Evolutionary conservation across 2,113 vertebrate species (phyloP), one percentile per base, ranked within the genome.

Genomic region (Sapajus apella): DNA sequence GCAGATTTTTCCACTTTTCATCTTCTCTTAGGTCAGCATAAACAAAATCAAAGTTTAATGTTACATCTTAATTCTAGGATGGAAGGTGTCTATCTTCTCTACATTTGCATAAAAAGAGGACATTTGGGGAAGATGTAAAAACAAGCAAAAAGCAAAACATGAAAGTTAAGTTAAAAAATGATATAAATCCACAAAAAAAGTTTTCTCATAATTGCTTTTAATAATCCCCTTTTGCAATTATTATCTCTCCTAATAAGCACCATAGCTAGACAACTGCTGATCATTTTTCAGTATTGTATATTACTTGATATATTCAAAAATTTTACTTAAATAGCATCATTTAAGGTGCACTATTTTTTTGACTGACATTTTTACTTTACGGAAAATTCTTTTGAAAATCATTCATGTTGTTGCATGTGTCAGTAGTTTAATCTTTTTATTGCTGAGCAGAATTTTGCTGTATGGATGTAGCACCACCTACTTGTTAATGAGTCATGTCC

Each of bases 1-100:
- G 40, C 11, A 90, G 8, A 40, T 80, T 47, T 70, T 64, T 37
- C 30, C 2, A 79, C 6, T 84, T 79, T 25, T 23, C 75, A 5
- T 50, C 47, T 68, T 58, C 27, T 58, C 11, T 58, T 45, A 45
- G 10, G 9, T 23, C 25, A 43, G 9, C 30, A 68, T 66, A 17
- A 91, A 91, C 40, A 82, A 92, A 92, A 77, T 55, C 35, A 61
- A n/a, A 64, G 25, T 58, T 68, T 66, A 91, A 27, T 75, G 94
- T 82, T 68, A 55, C 1, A 47, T 6, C 20, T 1, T 68, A 82
- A 68, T 43, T 77, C 25, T 45, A 94, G 58, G 9, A 80, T 14
- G 10, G 2, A 14, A 43, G 20, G 18, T 27, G 6, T 14, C 27
- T 86, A 21, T 11, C 14, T 92, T 76, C 21, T 6, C 27, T n/a